Evolutionary conservation across 2,888 invertebrate species (phyloP).

Genomic region (Molorchus minor): DNA sequence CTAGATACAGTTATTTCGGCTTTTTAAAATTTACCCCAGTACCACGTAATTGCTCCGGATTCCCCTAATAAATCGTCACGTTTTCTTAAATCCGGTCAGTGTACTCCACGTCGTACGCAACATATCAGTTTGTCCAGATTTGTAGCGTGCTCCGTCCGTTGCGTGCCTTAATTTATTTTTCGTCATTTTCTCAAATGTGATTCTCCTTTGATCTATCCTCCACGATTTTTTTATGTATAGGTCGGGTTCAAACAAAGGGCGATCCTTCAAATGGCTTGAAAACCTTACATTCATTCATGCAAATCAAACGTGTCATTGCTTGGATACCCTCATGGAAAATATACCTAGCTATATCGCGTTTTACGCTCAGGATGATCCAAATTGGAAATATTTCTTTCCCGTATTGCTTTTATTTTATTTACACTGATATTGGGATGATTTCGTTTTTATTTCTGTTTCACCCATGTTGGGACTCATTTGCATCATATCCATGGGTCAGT

Average conservation of each 20-base stretch:
- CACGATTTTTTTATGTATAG: slow-evolving; percentile 34
- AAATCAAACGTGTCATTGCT: slow-evolving; percentile 30
- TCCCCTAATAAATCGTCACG: slow-evolving; percentile 2
- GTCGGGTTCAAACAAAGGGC: slow-evolving; percentile 30
- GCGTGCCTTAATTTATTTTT: slow-evolving; percentile 43
- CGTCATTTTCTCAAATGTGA: slow-evolving; percentile 28
- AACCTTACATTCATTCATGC: slow-evolving; percentile 29
- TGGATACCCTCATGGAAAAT: slow-evolving; percentile 13
- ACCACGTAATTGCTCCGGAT: slow-evolving; percentile 8
- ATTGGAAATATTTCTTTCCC: slow-evolving; percentile 17
- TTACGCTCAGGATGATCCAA: slow-evolving; percentile 11
- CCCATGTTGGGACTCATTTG: no score
- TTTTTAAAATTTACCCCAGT: no score
- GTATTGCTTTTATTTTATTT: slow-evolving; percentile 5
- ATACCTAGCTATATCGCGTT: slow-evolving; percentile 17
- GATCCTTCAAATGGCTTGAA: slow-evolving; percentile 29
- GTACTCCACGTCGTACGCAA: slow-evolving; percentile 43
- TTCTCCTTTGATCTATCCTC: slow-evolving; percentile 41
- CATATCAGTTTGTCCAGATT: slow-evolving; percentile 35
- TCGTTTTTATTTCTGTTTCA: no score
- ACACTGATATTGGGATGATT: not conserved
- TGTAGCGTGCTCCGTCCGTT: slow-evolving; percentile 40
- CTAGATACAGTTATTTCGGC: no score
- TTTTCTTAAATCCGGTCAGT: slow-evolving; percentile 40
- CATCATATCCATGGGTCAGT: no score